Base-by-base conservation (phyloP, 2,113 vertebrate species). In the Puffinus mauretanicus region DNA sequence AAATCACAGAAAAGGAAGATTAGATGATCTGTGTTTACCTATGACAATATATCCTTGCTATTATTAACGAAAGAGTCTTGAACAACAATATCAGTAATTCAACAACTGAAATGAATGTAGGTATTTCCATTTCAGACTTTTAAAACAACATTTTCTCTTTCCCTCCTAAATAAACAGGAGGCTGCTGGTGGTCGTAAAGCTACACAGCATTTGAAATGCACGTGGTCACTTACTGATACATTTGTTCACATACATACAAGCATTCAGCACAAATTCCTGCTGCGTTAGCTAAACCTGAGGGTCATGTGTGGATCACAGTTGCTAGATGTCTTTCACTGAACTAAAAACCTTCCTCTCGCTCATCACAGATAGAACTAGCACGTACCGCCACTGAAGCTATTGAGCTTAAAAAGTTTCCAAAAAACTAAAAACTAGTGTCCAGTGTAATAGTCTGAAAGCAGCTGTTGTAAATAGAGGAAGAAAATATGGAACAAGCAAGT, bases 321-420 rank as follows among this genome's bases (percentile, higher is more conserved):
- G 40, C 30, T 32, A 22, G 25, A 52, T 46, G 26, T 5, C 25
- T 54, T 66, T 47, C 57, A 46, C 26, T 67, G 32, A 77, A 58
- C 20, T 24, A 19, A 46, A 49, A 52, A 61, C 16, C 10, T 30
- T 67, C 46, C 44, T 60, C 44, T 82, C 30, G 13, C 21, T 61
- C 38, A 24, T 20, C 54, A 60, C 11, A 54, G 44, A 52, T 22
- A 13, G 54, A 91, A 52, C 32, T 10, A 70, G 21, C 16, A 42
- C 3, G 1, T 25, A 36, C 19, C 4, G 1, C 46, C 16, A 32
- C 17, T 42, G 69, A 65, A 86, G 44, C 4, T 34, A 42, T 0
- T 38, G 19, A 69, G 42, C 42, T 70, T 88, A 38, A 38, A 38
- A 85, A 67, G 6, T 51, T 79, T 40, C 44, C 6, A 47, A 55